phyloP scores from a whole-genome alignment of 2,113 vertebrate genomes.

The Gulo gulo region DNA sequence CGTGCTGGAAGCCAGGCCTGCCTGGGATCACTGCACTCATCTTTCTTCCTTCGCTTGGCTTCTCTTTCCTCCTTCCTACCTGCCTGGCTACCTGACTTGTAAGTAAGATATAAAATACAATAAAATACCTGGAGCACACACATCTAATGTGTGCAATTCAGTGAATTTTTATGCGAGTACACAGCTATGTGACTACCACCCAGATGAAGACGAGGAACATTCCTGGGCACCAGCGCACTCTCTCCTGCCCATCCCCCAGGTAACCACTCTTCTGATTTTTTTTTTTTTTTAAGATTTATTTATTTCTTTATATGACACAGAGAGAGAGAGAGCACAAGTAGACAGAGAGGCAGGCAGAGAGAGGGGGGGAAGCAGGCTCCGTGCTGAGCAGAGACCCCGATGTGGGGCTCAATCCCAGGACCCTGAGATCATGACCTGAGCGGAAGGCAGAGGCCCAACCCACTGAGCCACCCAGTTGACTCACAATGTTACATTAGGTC shows the following conservation, averaged over 20 bases:
- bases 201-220: neutral
- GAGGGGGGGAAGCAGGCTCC: no score
- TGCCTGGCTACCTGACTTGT: neutral
- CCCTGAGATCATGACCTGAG: no score
- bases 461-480: neutral
- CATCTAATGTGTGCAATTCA: neutral
- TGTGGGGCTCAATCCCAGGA: no score
- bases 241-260: neutral
- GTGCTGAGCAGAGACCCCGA: no score
- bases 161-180: neutral
- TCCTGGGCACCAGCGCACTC: neutral
- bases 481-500: neutral
- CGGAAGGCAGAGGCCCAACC: no score
- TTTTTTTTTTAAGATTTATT: neutral
- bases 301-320: no score
- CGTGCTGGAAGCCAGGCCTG: neutral
- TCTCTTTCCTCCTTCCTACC: neutral
- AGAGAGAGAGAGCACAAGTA: no score
- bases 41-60: neutral
- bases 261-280: neutral
- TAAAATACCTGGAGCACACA: neutral
- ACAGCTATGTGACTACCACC: neutral
- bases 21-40: neutral
- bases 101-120: neutral
- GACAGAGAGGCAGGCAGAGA: no score